These are phyloP conservation scores for Onychomys torridus DNA, from an alignment of 2,797 vertebrate genomes.

Conservation along the genomic window DNA sequence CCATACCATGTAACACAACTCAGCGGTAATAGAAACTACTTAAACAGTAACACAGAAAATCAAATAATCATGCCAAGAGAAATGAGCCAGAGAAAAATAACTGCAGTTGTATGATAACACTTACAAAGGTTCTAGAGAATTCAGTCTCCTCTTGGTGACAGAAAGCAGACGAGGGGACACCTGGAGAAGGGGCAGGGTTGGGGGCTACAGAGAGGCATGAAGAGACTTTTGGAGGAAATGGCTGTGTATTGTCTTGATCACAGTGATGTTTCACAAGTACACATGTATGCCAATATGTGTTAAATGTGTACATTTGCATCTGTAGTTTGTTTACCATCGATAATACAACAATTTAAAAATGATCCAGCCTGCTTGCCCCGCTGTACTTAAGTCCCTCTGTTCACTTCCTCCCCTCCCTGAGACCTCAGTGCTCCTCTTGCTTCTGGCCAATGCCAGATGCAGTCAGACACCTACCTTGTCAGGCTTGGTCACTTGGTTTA, in stretches of 20 bases:
- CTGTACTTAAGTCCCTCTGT: not conserved
- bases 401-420: not conserved
- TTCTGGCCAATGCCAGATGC: not conserved
- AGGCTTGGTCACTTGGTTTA: not conserved
- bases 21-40: not conserved
- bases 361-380: not conserved
- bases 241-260: not conserved
- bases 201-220: accelerated
- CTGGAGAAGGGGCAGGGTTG: too few species aligned
- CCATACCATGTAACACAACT: not conserved
- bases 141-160: not conserved
- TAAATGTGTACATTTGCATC: not conserved
- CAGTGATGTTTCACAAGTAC: not conserved
- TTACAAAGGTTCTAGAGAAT: not conserved
- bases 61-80: not conserved
- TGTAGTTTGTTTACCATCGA: not conserved
- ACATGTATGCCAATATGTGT: not conserved
- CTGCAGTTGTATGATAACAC: not conserved
- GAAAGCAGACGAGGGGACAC: not conserved
- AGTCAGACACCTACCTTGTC: not conserved
- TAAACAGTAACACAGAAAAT: not conserved
- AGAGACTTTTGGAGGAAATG: not conserved
- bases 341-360: not conserved
- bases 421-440: not conserved
- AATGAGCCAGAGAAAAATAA: not conserved